phyloP scores from a whole-genome alignment of 2,113 vertebrate species.

The Panthera tigris region DNA sequence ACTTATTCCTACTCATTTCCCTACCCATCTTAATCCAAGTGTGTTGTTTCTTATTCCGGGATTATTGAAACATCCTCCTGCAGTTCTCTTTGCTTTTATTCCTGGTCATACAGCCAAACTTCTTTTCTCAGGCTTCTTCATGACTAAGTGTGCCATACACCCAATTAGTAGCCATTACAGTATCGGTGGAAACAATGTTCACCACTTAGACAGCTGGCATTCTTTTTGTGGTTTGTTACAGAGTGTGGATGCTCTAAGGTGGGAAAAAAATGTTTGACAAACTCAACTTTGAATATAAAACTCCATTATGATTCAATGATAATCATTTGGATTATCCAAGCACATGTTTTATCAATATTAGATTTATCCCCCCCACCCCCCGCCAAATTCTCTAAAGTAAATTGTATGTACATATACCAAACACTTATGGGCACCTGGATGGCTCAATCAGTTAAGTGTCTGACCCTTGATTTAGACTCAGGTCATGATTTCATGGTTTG shows the following conservation, averaged over 20 bases:
- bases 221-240: background rate
- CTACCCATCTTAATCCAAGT: background rate
- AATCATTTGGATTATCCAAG: background rate
- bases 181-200: background rate
- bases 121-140: background rate
- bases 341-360: background rate
- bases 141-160: background rate
- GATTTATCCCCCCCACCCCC: background rate
- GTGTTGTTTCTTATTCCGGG: background rate
- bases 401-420: background rate
- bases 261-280: background rate
- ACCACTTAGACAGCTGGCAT: background rate
- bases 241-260: background rate
- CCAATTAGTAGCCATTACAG: background rate
- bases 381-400: background rate
- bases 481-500: no score
- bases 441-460: no score
- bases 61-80: background rate
- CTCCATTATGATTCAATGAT: background rate
- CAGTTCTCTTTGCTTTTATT: background rate
- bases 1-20: background rate
- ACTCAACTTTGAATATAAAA: background rate
- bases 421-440: background rate
- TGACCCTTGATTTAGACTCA: no score
- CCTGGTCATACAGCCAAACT: background rate